Base-by-base conservation (phyloP, 1,140 invertebrate species). In the Melanaphis sacchari region DNA sequence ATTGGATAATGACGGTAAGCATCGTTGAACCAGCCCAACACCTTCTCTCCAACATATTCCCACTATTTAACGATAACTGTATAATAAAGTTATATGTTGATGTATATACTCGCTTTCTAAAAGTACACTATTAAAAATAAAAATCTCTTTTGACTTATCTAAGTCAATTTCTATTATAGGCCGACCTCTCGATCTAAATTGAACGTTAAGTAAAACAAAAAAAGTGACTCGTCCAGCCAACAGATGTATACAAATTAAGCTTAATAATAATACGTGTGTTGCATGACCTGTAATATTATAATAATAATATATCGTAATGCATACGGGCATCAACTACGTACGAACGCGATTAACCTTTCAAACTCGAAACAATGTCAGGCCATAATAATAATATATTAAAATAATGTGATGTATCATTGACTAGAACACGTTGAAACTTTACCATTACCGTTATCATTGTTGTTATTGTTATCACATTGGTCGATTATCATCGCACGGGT, bases 261-360 rank as follows among this genome's bases (percentile, higher is more conserved):
- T 9, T 5, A 76, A n/a, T 66, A 66, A n/a, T 76, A 76, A 31
- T 18, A n/a, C n/a, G 31, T 76, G 18, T 15, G 31, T n/a, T n/a
- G 59, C 31, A 76, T 15, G 59, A n/a, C 59, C 59, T 76, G 31
- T n/a, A 36, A 76, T 76, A 76, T 76, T 24, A 24, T 52, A n/a
- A 76, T 76, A 76, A 76, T 76, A 76, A 76, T 76, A 76, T 36
- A 76, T n/a, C 54, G 54, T 31, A n/a, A 15, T n/a, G 31, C 59
- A 66, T 66, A 66, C 31, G 59, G 59, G 59, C 7, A 82, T 36
- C 76, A 9, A 38, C 76, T 36, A 31, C n/a, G 43, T 46, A 8
- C 43, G 41, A 88, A 88, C 85, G 31, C 43, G 43, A 36, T 49
- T 49, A 88, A 49, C 85, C 85, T 88, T 88, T 88, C 43, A 88